Evolutionary conservation across 92 coral and sea anemone genomes (phyloP).

Genomic region (Phymanthus crucifer): DNA sequence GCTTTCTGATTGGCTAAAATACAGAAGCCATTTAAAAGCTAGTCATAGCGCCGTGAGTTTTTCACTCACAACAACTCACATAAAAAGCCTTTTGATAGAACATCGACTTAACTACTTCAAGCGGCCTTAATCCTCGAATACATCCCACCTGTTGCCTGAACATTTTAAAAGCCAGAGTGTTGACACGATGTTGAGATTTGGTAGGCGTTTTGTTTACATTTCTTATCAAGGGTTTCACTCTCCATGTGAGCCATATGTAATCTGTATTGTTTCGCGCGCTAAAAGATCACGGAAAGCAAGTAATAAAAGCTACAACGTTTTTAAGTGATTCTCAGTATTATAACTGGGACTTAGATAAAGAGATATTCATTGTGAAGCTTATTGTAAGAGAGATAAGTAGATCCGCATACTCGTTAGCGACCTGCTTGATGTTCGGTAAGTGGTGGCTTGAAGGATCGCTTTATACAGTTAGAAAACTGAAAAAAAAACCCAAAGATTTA

Average conservation of each 20-base stretch:
- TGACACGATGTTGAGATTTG: conserved; percentile 12
- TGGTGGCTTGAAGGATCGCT: neutral
- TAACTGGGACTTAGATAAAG: neutral
- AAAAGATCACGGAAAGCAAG: neutral
- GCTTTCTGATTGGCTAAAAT: too few relatives aligned
- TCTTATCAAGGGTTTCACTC: neutral
- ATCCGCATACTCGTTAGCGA: neutral
- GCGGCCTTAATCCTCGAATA: neutral
- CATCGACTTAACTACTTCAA: neutral
- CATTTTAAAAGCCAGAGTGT: neutral
- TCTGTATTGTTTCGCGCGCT: neutral
- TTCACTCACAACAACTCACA: neutral
- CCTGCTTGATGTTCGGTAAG: neutral
- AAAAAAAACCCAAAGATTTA: too few relatives aligned
- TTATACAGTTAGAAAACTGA: too few relatives aligned
- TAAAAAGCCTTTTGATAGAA: neutral
- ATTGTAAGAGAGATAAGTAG: neutral
- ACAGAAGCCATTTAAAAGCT: neutral
- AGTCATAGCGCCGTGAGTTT: neutral
- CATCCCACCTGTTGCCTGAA: neutral
- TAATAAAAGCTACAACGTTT: neutral
- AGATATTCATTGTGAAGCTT: neutral
- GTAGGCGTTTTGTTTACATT: conserved; percentile 10
- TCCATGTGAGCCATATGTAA: neutral
- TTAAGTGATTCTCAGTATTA: conserved; percentile 6